These are phyloP conservation scores for Melanotaenia pygmaea DNA, from an alignment of 2,797 vertebrate species.

Conservation along the genomic window DNA sequence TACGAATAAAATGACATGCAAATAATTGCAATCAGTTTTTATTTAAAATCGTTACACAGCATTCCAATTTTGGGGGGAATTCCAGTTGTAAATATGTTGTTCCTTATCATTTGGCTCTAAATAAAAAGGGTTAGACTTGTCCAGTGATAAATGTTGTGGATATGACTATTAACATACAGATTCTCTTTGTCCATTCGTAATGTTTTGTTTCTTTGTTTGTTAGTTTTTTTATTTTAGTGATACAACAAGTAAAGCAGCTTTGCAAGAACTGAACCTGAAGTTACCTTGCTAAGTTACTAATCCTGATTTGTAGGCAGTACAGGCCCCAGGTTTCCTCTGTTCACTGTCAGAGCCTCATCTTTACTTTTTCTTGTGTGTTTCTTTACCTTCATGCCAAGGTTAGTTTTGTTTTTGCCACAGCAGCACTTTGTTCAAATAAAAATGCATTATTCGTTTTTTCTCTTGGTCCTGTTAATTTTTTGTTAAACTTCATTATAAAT, in stretches of 20 bases:
- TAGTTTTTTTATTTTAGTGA: background rate
- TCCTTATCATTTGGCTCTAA: too few species aligned
- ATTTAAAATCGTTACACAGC: background rate
- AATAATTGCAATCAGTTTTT: background rate
- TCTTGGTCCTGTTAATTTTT: background rate
- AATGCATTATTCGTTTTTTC: background rate
- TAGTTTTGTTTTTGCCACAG: background rate
- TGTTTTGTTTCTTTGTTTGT: too few species aligned
- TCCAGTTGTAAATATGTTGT: too few species aligned
- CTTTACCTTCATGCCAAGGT: background rate
- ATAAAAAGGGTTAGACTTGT: too few species aligned
- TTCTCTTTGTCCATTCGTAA: too few species aligned
- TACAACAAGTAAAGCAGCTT: background rate
- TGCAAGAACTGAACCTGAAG: background rate
- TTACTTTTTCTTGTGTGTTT: background rate
- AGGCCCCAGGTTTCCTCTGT: background rate
- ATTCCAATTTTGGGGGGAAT: too few species aligned
- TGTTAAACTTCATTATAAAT: background rate
- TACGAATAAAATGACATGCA: background rate
- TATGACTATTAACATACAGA: too few species aligned
- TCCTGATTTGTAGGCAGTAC: background rate
- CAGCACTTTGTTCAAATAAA: background rate
- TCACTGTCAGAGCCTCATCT: background rate
- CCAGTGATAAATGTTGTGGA: too few species aligned
- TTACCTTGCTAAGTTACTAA: background rate